A percentile compares a stretch with the other conserved stretches of the same genome.
Conservation (phyloP, 1,140 invertebrate species). For the Pseudomyrmex cubaensis region DNA sequence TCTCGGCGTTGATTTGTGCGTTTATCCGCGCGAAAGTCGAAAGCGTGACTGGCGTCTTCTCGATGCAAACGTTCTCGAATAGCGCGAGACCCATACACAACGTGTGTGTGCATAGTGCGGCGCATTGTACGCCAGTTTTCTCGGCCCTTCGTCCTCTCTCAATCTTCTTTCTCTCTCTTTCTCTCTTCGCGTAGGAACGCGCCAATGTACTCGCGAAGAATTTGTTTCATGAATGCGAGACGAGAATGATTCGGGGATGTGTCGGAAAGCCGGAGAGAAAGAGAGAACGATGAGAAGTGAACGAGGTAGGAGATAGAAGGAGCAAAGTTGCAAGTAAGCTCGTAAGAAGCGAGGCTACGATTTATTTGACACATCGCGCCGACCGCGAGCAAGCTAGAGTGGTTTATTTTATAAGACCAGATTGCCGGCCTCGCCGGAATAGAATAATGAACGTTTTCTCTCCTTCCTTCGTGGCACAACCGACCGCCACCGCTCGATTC, state of each 20-base stretch:
- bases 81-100: not conserved
- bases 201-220: conserved; percentile 12
- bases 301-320: conserved; percentile 28
- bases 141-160: conserved; percentile 44
- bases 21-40: not conserved
- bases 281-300: not conserved
- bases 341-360: conserved; percentile 80
- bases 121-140: conserved; percentile 56
- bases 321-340: conserved; percentile 68
- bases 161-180: conserved; percentile 12
- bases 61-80: conserved; percentile 21
- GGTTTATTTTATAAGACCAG: conserved; percentile 84
- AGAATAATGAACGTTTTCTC: conserved; percentile 81
- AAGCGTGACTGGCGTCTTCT: conserved; percentile 24
- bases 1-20: too few species aligned
- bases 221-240: conserved; percentile 44
- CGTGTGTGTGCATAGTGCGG: conserved; percentile 54
- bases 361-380: conserved; percentile 83
- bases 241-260: not conserved
- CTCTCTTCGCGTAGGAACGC: not conserved
- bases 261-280: not conserved
- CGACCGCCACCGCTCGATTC: not conserved
- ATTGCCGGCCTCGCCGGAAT: conserved; percentile 82
- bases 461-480: conserved; percentile 63
- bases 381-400: conserved; percentile 75